A percentile compares a stretch with the other conserved stretches of the same genome.
Evolutionary conservation across 1,140 invertebrate species (phyloP).

Genomic region (Colletes latitarsis): DNA sequence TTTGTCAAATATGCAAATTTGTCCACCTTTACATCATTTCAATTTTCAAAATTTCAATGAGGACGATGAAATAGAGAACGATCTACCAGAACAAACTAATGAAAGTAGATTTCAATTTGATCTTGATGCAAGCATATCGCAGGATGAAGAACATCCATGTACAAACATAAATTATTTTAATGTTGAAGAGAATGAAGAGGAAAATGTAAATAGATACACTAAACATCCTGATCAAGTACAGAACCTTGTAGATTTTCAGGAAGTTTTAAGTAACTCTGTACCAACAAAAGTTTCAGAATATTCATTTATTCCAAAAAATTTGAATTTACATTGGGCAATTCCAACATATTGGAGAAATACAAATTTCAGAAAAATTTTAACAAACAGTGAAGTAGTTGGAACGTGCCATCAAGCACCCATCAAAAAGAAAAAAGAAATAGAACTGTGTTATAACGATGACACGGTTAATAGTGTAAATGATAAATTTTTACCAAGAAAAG

Average conservation of each 20-base stretch:
- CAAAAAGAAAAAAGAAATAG: conserved; percentile 66
- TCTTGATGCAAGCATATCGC: conserved; percentile 70
- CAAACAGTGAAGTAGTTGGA: conserved; percentile 43
- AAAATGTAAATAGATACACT: conserved; percentile 43
- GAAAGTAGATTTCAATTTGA: conserved; percentile 72
- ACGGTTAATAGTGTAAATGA: conserved; percentile 20
- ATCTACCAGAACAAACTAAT: conserved; percentile 10
- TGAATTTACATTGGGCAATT: conserved; percentile 87
- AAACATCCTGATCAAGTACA: conserved; percentile 25
- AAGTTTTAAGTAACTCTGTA: conserved; percentile 70
- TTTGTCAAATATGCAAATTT: conserved; percentile 51
- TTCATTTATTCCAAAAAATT: conserved; percentile 84
- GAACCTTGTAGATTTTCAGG: conserved; percentile 69
- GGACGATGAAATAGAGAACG: conserved; percentile 62
- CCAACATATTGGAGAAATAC: conserved; percentile 88
- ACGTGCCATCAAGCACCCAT: conserved; percentile 52
- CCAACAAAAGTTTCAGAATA: conserved; percentile 82
- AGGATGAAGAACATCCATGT: conserved; percentile 47
- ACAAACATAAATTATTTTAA: conserved; percentile 54
- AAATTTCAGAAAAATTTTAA: conserved; percentile 18
- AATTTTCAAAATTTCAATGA: conserved; percentile 68
- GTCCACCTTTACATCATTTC: conserved; percentile 64
- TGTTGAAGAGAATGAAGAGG: conserved; percentile 54
- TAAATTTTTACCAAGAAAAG: conserved; percentile 54
- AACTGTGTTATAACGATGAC: conserved; percentile 56